Base-by-base conservation (phyloP, 2,113 vertebrate genomes). In the Percopsis transmontana region DNA sequence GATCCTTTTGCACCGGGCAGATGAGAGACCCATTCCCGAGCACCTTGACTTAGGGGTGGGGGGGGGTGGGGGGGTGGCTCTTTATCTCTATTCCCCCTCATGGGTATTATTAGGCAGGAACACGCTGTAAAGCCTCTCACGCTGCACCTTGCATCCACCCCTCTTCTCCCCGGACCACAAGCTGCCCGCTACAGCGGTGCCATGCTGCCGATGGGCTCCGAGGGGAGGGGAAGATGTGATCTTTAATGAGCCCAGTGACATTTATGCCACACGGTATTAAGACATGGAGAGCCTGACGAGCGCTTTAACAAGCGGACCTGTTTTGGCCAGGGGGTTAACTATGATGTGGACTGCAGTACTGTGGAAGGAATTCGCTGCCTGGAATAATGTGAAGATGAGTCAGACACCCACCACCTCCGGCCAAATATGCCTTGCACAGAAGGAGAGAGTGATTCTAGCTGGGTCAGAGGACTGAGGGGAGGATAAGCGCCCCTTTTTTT, bases 371-470 rank as follows among this genome's bases (percentile, higher is more conserved):
- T 92, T 88, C 77, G 76, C 80, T 67, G 72, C 78, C 81, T 88
- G 86, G 82, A 88, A 85, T 87, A 73, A 85, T 88, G 77, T 82
- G 81, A 87, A 82, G 89, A 88, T 90, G 88, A 91, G 85, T 91
- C 89, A 86, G 87, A 88, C 83, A 66, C 75, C 77, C 65, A 76
- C 82, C 84, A 77, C 84, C 65, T 81, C 74, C 38, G 84, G 88
- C 86, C 83, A 85, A 77, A 76, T 87, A 27, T 59, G 14, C 66
- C 64, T 58, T 63, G 71, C 76, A 65, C 80, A 77, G 65, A 76
- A 77, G 62, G 67, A 70, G 72, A 74, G 69, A 74, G 62, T 62
- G 63, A 70, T 81, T 79, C 11, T 41, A 60, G 70, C 72, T 66
- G 50, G 38, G 33, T 62, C 61, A 78, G 60, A 77, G 53, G 19